These are phyloP conservation scores for Damaliscus lunatus DNA, from an alignment of 2,113 vertebrate genomes.

Conservation along the genomic window DNA sequence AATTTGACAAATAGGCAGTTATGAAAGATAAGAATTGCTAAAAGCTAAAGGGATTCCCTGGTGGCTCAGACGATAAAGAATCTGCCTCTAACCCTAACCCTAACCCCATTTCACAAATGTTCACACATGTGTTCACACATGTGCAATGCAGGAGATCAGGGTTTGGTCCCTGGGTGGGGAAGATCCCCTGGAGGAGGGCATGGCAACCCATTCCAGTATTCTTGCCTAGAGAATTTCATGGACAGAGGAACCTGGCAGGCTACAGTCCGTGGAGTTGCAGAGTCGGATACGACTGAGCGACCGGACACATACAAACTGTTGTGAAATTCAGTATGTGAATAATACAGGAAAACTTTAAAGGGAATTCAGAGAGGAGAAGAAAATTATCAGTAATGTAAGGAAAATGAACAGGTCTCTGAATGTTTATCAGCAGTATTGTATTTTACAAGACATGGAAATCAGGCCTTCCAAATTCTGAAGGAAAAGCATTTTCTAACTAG, in stretches of 20 bases:
- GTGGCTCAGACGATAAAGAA: not conserved
- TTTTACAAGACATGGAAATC: not conserved
- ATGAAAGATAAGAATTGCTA: not conserved
- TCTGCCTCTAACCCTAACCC: not conserved
- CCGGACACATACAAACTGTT: not conserved
- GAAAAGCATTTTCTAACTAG: not conserved
- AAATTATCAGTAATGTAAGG: not conserved
- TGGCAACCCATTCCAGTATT: not conserved
- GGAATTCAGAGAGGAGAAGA: not conserved
- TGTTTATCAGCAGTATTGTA: not conserved
- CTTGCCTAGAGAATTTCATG: not conserved
- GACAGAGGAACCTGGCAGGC: not conserved
- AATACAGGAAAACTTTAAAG: not conserved
- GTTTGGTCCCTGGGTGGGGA: not conserved
- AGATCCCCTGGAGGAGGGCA: not conserved
- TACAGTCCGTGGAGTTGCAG: not conserved
- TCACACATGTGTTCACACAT: not conserved
- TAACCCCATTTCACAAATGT: not conserved
- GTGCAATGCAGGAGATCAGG: not conserved
- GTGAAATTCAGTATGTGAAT: not conserved
- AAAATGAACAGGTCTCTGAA: not conserved
- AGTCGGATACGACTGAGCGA: rapidly evolving
- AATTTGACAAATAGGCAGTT: not conserved
- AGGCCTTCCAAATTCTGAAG: not conserved
- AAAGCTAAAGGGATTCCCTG: not conserved